Base-by-base conservation (phyloP, 1,140 invertebrate genomes). In the Apis florea region DNA sequence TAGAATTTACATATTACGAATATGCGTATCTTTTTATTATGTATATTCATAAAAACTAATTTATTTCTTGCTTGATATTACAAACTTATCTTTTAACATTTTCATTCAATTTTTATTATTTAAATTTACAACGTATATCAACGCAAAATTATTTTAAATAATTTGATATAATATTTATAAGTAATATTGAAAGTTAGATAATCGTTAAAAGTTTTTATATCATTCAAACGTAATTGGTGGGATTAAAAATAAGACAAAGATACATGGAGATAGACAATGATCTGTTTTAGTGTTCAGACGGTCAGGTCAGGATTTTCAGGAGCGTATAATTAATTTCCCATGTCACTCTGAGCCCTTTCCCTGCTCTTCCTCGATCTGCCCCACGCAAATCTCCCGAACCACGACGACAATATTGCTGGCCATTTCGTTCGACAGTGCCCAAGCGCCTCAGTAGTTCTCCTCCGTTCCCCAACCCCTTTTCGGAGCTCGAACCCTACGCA, bases 241-340 rank as follows among this genome's bases (percentile, higher is more conserved):
- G 15, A 26, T 63, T 17, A 63, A 63, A 26, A 31, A 19, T 10
- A 26, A 63, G 59, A 17, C 15, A 61, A 61, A 26, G 59, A n/a
- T 61, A 61, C 58, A 8, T 1, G 59, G 8, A 13, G 40, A 26
- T 4, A 61, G 75, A 61, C 51, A 54, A 59, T 47, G 67, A 84
- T 80, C 85, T 83, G 85, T 79, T 79, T 79, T 47, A 79, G 73
- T 70, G 58, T 81, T 54, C 69, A 68, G 59, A 61, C 83, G 80
- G 78, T n/a, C n/a, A 88, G 87, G 81, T 88, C 84, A 88, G 85
- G 92, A 93, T 90, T 93, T 93, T 91, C 89, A 92, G 90, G 64
- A 91, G 89, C 91, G 92, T 93, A 93, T 93, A 94, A 94, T 94
- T 94, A 94, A 93, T 94, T 93, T 92, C 90, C 93, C 91, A 90